Evolutionary conservation across 2,888 invertebrate species (phyloP), one percentile per base, ranked within the genome.

Genomic region (Parnassius mnemosyne): DNA sequence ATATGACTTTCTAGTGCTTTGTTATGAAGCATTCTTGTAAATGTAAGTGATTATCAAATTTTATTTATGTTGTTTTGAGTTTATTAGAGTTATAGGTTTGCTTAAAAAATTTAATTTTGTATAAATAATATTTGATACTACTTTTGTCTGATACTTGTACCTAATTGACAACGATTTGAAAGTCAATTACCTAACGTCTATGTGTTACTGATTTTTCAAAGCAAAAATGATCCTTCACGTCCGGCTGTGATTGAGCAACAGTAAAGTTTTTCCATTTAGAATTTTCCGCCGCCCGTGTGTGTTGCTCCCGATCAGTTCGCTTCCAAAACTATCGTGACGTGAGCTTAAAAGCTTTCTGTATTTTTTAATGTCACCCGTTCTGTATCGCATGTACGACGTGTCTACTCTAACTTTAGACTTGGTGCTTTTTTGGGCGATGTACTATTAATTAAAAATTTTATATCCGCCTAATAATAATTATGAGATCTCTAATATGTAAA

Each of bases 341-440:
- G 69, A 69, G 83, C 81, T 82, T 85, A 84, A 85, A 84, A 84
- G 83, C 80, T 81, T 83, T 81, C 64, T 56, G 67, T 64, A 72
- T 79, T 84, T 83, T 83, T 81, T 77, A 78, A 75, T 77, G 74
- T 74, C 72, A 65, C 68, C 65, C 66, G 69, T 70, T 71, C 66
- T 68, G 66, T 57, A 20, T 63, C 51, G 47, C 51, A 51, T 34
- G n/a, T 57, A 57, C 50, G 64, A 25, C 49, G 51, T 52, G 44
- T 66, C 67, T 55, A 60, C 65, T 9, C n/a, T 63, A 66, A 69
- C 72, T 73, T n/a, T 57, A 53, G 65, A 72, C 60, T 66, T 65
- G 57, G 55, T 47, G 43, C 43, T 25, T 55, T 25, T 25, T 34
- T 7, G 34, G 34, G 7, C 34, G 7, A 34, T 34, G 34, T 34